phyloP scores from a whole-genome alignment of 2,113 vertebrate species.

The Calypte anna region DNA sequence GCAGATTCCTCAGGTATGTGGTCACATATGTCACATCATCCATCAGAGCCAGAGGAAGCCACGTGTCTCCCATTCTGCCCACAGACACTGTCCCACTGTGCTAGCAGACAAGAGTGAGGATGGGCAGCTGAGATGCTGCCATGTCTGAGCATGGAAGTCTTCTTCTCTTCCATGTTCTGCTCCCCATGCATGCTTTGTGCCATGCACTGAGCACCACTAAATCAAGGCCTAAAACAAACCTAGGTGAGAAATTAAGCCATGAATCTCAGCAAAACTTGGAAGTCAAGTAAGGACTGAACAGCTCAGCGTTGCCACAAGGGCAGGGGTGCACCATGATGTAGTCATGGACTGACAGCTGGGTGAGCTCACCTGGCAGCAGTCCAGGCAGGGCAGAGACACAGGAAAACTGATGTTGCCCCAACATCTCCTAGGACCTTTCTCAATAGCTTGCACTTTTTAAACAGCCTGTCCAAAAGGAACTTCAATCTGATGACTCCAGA shows the following conservation, averaged over 20 bases:
- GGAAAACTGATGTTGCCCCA: background rate
- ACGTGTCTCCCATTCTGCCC: background rate
- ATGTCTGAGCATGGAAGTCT: background rate
- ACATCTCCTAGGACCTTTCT: background rate
- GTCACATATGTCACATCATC: background rate
- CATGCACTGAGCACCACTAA: background rate
- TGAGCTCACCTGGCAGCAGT: background rate
- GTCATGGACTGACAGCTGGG: background rate
- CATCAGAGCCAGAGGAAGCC: background rate
- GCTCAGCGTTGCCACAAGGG: background rate
- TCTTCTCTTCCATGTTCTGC: background rate
- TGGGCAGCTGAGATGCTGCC: fast-evolving
- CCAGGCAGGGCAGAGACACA: background rate
- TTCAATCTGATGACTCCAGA: background rate
- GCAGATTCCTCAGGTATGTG: background rate
- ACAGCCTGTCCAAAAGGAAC: background rate
- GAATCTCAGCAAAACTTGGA: background rate
- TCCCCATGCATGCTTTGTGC: background rate
- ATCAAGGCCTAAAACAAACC: background rate
- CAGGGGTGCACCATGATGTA: background rate
- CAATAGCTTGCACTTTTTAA: background rate
- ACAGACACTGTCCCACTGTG: background rate
- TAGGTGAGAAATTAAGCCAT: background rate
- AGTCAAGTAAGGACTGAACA: background rate
- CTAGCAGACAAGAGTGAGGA: background rate